These are phyloP conservation scores for Thalassarche chlororhynchos DNA, from an alignment of 2,113 vertebrate genomes.

Conservation along the genomic window DNA sequence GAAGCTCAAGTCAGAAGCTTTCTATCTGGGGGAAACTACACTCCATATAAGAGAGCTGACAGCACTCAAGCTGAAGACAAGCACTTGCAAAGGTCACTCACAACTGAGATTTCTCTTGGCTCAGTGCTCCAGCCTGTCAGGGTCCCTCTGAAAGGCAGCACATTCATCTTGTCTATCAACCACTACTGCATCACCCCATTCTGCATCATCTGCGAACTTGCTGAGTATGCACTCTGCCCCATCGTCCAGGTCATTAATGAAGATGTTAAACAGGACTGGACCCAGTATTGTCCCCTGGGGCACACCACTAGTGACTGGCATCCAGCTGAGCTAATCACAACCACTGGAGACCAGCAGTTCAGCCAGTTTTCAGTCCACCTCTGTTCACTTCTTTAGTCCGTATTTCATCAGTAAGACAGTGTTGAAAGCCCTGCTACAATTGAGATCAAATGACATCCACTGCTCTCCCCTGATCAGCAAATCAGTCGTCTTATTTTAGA, in stretches of 20 bases:
- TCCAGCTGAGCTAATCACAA: background rate
- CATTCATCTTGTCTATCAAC: background rate
- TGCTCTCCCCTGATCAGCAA: background rate
- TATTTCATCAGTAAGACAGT: background rate
- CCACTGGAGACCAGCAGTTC: background rate
- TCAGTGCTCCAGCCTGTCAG: background rate
- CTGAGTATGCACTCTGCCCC: background rate
- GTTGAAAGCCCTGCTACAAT: background rate
- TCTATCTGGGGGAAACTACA: background rate
- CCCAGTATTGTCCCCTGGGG: background rate
- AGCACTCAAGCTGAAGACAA: background rate
- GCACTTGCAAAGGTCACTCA: background rate
- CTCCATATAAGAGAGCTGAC: background rate
- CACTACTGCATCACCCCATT: background rate
- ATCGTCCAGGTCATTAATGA: background rate
- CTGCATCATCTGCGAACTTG: background rate
- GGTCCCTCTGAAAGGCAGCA: background rate
- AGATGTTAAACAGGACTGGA: background rate
- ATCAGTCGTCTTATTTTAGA: background rate
- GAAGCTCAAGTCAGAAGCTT: background rate
- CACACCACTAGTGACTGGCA: background rate
- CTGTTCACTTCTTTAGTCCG: rapidly evolving
- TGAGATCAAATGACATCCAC: background rate
- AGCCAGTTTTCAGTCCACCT: background rate
- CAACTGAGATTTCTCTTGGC: background rate